A percentile compares a stretch with the other conserved stretches of the same genome.
Conservation (phyloP, 2,797 vertebrate species). For the Ispidina picta region DNA sequence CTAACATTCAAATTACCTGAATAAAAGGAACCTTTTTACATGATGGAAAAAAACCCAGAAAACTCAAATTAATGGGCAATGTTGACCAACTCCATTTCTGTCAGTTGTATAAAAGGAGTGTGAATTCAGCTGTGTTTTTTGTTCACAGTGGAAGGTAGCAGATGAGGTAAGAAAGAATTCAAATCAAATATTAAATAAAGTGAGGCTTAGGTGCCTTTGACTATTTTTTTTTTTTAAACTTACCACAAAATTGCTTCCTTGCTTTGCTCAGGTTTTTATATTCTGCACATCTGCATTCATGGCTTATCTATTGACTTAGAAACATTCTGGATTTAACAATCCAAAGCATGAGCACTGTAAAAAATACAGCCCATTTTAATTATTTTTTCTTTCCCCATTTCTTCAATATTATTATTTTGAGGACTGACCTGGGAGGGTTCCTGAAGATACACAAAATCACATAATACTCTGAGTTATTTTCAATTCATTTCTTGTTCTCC, state of each 20-base stretch:
- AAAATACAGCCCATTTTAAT: not conserved
- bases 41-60: not conserved
- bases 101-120: not conserved
- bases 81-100: not conserved
- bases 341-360: not conserved
- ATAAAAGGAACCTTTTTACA: not conserved
- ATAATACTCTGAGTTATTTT: not conserved
- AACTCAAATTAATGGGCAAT: not conserved
- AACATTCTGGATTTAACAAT: not conserved
- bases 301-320: fast-evolving
- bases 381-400: not conserved
- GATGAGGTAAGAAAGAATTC: not conserved
- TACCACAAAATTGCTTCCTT: not conserved
- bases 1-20: not conserved
- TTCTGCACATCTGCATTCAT: not conserved
- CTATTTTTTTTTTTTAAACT: not conserved
- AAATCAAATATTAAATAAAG: not conserved
- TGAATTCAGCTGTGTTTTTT: not conserved
- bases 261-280: not conserved
- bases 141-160: not conserved
- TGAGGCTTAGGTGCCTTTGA: not conserved
- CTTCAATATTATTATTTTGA: not conserved
- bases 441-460: not conserved
- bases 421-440: not conserved
- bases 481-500: not conserved